Conservation (phyloP, 2,888 invertebrate species). For the Noctua janthina region DNA sequence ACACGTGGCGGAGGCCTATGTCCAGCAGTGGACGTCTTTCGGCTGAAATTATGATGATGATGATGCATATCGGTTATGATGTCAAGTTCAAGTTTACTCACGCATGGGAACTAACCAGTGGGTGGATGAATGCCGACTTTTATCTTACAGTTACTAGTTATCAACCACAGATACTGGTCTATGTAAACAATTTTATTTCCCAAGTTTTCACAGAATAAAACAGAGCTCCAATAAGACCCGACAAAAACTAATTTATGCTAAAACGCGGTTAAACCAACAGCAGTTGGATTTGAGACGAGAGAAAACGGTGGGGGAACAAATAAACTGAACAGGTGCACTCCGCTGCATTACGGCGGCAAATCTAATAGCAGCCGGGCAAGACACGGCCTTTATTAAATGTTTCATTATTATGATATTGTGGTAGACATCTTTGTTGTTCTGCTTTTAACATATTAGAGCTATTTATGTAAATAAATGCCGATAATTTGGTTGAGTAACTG, state of each 20-base stretch:
- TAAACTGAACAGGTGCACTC: constrained; percentile 62
- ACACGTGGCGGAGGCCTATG: too few species aligned
- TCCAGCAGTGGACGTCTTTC: too few species aligned
- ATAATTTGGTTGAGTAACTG: not conserved
- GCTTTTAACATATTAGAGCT: constrained; percentile 33
- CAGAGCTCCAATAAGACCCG: not conserved
- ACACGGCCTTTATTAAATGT: constrained; percentile 55
- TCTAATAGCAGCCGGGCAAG: constrained; percentile 49
- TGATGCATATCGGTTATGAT: not conserved
- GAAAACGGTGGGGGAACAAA: constrained; percentile 27
- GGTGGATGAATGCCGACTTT: too few species aligned
- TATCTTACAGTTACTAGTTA: too few species aligned
- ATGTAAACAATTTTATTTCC: not conserved
- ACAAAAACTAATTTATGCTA: constrained; percentile 43
- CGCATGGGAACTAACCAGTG: too few species aligned
- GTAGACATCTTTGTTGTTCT: constrained; percentile 25
- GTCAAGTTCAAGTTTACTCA: too few species aligned
- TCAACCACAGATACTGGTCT: too few species aligned
- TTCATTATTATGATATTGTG: constrained; percentile 34
- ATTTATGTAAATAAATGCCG: not conserved
- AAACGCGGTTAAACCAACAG: constrained; percentile 46
- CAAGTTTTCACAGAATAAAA: not conserved
- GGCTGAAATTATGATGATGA: too few species aligned
- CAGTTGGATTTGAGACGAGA: constrained; percentile 34
- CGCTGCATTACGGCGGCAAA: constrained; percentile 56